Evolutionary conservation across 2,797 vertebrate species (phyloP).

Genomic region (Arctocebus calabarensis): DNA sequence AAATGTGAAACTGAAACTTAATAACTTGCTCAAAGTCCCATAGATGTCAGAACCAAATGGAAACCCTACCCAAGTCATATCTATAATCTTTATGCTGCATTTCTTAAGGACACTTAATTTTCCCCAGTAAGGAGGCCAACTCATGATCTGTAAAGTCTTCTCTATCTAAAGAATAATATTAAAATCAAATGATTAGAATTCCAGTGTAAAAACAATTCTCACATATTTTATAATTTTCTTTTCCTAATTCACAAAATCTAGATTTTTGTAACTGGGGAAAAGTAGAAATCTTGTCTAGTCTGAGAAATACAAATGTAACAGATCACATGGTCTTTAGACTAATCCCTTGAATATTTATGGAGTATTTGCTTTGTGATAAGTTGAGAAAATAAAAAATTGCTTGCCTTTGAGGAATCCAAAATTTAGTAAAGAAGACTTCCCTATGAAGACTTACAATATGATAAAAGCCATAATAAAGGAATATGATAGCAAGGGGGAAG

Average conservation of each 20-base stretch:
- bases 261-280: background rate
- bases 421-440: background rate
- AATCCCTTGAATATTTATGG: background rate
- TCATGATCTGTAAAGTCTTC: background rate
- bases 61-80: background rate
- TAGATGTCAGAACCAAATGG: background rate
- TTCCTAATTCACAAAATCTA: background rate
- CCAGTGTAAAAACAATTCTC: background rate
- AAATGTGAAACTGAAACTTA: background rate
- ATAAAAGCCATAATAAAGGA: background rate
- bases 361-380: background rate
- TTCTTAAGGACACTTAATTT: background rate
- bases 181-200: constrained; percentile 30
- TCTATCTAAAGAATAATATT: background rate
- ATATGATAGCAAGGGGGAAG: background rate
- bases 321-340: background rate
- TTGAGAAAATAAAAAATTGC: background rate
- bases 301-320: background rate
- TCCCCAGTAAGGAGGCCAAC: background rate
- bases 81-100: background rate
- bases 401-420: background rate
- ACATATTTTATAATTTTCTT: constrained; percentile 23
- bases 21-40: background rate
- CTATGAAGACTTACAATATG: background rate
- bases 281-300: background rate